Evolutionary conservation across 2,888 invertebrate species (phyloP).

Genomic region (Lymantria dispar): DNA sequence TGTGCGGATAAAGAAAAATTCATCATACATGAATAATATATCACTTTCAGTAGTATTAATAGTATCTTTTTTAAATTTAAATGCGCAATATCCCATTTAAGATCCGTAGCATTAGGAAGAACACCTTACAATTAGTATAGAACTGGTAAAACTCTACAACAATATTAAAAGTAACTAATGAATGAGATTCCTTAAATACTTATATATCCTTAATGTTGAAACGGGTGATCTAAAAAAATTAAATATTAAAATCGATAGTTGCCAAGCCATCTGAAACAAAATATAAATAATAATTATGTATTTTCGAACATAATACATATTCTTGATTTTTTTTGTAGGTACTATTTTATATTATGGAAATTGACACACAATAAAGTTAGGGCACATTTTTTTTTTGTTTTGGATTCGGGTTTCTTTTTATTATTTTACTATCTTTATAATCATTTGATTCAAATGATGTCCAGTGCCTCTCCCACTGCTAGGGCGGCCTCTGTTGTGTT

Average conservation of each 20-base stretch:
- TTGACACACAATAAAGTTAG: no score
- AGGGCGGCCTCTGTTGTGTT: no score
- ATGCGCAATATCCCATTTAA: neutral
- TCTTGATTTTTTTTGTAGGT: no score
- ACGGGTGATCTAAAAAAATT: neutral
- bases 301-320: no score
- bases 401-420: no score
- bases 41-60: no score
- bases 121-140: neutral
- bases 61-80: neutral
- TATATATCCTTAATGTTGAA: neutral
- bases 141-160: no score
- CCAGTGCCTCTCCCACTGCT: no score
- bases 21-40: constrained; percentile 4
- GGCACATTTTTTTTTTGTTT: no score
- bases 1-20: constrained; percentile 32
- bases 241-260: constrained; percentile 2
- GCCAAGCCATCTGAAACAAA: neutral
- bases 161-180: neutral
- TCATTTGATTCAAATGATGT: no score
- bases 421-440: no score
- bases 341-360: no score
- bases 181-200: constrained; percentile 1
- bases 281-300: neutral
- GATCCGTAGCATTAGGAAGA: neutral